A percentile compares a stretch with the other conserved stretches of the same genome.
Conservation (phyloP, 2,888 invertebrate species). For the Cephalotes varians region DNA sequence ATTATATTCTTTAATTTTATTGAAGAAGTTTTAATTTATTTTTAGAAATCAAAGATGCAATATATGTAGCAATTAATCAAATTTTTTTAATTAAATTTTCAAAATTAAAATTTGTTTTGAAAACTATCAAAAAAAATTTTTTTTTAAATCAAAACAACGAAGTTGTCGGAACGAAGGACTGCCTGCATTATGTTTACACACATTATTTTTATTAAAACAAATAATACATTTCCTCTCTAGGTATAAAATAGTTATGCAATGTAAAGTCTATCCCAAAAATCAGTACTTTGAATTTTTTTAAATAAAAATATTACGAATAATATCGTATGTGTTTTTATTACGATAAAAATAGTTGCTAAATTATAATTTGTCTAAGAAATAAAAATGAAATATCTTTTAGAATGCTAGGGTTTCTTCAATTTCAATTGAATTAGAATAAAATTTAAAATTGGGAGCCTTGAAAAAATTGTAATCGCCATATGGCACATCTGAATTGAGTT, state of each 20-base stretch:
- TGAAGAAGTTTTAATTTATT: not conserved
- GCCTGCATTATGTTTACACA: not conserved
- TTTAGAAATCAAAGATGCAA: not conserved
- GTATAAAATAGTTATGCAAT: not conserved
- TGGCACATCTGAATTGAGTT: not conserved
- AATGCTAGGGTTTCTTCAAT: not conserved
- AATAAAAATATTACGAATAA: not conserved
- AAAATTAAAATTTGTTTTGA: not conserved
- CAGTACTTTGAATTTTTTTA: not conserved
- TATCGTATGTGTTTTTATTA: not conserved
- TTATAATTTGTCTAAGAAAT: not conserved
- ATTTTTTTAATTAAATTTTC: not conserved
- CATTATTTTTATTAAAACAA: not conserved
- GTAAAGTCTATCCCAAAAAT: not conserved
- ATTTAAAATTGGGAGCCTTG: not conserved
- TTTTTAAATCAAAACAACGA: too few species aligned
- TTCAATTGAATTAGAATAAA: not conserved
- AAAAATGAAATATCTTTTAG: not conserved
- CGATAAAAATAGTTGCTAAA: not conserved
- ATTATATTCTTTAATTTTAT: not conserved
- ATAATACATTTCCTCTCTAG: not conserved
- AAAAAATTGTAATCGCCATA: not conserved
- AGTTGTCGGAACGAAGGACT: too few species aligned
- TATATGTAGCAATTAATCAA: not conserved
- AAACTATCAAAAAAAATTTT: not conserved